Conservation (phyloP, 2,113 vertebrate species). For the Vulpes lagopus region DNA sequence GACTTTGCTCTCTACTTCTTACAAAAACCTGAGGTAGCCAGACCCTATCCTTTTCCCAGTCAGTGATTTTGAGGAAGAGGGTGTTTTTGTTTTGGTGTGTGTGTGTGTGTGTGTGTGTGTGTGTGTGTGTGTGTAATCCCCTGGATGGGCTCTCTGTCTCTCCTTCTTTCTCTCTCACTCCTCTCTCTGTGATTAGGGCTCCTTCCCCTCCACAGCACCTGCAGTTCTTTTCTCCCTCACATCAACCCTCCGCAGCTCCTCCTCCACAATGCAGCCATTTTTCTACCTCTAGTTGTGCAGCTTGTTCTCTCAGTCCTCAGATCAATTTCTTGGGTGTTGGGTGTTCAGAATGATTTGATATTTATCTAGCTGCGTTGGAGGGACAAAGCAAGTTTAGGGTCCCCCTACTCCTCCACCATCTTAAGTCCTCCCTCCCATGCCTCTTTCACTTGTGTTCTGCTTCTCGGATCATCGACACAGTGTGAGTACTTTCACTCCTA, state of each 20-base stretch:
- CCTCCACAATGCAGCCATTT: neutral
- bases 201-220: neutral
- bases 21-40: neutral
- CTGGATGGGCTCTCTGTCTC: neutral
- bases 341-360: neutral
- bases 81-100: too few species aligned
- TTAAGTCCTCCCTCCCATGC: neutral
- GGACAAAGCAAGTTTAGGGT: neutral
- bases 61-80: neutral
- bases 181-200: neutral
- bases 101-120: too few species aligned
- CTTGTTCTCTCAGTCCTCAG: neutral
- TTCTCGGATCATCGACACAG: rapidly evolving
- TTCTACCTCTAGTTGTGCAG: neutral
- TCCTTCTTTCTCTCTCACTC: too few species aligned
- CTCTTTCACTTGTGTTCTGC: neutral
- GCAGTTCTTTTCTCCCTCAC: neutral
- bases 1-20: neutral
- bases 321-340: neutral
- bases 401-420: neutral
- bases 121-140: neutral
- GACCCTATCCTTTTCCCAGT: neutral
- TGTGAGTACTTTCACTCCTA: too few species aligned
- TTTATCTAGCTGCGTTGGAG: neutral
- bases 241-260: neutral